These are phyloP conservation scores for Stylophora pistillata DNA, from an alignment of 64 coral and sea anemone genomes.

Conservation along the genomic window DNA sequence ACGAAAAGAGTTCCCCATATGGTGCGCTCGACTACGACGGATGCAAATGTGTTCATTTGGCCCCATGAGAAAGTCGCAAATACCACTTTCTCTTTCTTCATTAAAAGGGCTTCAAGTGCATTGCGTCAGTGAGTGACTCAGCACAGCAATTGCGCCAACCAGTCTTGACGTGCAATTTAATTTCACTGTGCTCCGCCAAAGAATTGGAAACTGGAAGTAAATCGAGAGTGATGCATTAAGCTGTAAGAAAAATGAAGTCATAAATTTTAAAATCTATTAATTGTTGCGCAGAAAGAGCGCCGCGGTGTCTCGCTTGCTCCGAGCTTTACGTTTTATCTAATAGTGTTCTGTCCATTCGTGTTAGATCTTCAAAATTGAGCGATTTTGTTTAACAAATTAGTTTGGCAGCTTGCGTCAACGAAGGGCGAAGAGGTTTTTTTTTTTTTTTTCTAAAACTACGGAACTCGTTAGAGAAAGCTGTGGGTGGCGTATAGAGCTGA, in stretches of 20 bases:
- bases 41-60: neutral
- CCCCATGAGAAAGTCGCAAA: neutral
- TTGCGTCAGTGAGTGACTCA: neutral
- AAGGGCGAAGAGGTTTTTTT: neutral
- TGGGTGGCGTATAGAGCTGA: neutral
- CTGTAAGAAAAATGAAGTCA: neutral
- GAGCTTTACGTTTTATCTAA: slow-evolving; percentile 14
- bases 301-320: slow-evolving; percentile 1
- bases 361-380: slow-evolving; percentile 8
- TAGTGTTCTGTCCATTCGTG: neutral
- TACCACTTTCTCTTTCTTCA: neutral
- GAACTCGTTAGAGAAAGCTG: neutral
- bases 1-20: neutral
- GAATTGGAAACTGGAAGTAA: neutral
- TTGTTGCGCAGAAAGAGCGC: neutral
- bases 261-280: slow-evolving; percentile 1
- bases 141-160: neutral
- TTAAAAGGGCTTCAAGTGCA: neutral
- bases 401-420: neutral
- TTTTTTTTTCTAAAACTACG: neutral
- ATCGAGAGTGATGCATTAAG: neutral
- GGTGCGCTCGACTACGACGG: neutral
- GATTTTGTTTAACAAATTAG: slow-evolving; percentile 31
- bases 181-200: neutral
- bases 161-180: neutral